Conservation (phyloP, 2,113 vertebrate genomes). For the Ciconia stormi region DNA sequence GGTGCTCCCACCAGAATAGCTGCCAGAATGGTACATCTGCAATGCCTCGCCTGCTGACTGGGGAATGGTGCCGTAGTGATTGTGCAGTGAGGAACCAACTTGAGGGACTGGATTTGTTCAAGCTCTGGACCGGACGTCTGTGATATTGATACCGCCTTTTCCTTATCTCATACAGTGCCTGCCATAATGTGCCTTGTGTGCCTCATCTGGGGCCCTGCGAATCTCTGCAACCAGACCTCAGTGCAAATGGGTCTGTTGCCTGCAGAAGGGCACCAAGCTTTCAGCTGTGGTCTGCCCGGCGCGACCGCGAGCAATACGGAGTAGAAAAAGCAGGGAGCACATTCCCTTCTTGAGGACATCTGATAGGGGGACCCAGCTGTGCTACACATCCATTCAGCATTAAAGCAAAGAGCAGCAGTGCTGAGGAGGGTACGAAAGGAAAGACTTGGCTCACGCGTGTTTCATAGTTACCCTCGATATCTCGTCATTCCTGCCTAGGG, state of each 20-base stretch:
- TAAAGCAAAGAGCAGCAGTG: neutral
- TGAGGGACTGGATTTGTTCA: neutral
- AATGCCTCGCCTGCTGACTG: neutral
- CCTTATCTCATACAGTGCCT: neutral
- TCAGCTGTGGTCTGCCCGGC: neutral
- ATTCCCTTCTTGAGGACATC: neutral
- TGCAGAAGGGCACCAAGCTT: neutral
- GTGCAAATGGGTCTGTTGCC: neutral
- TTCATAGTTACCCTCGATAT: neutral
- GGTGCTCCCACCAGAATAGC: neutral
- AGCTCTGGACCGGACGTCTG: neutral
- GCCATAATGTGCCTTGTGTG: neutral
- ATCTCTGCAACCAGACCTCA: neutral
- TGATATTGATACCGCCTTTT: fast-evolving
- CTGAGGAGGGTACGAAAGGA: neutral
- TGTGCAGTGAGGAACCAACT: neutral
- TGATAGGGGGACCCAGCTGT: neutral
- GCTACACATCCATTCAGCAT: neutral
- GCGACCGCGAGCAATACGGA: fast-evolving
- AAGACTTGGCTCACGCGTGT: neutral
- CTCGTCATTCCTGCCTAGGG: neutral
- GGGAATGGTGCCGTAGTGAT: neutral
- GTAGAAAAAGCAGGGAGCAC: neutral
- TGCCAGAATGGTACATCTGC: neutral
- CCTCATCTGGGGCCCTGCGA: fast-evolving